Evolutionary conservation across 1,140 invertebrate species (phyloP).

Genomic region (Drosophila bifasciata): DNA sequence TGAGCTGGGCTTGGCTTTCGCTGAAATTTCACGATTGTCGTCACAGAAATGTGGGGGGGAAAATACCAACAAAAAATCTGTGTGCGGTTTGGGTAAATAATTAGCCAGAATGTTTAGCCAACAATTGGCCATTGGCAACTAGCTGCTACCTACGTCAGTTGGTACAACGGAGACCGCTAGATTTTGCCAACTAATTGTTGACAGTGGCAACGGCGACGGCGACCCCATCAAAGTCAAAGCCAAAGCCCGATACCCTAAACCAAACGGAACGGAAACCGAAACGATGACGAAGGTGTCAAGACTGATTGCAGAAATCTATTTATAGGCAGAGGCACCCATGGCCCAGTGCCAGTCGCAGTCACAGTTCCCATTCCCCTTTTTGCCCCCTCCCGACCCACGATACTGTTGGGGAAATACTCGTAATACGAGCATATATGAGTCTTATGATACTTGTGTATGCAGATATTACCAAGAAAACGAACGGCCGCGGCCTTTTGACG

Average conservation of each 20-base stretch:
- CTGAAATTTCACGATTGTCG: slow-evolving; percentile 49
- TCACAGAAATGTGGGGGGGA: slow-evolving; percentile 32
- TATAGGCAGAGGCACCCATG: slow-evolving; percentile 30
- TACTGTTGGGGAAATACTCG: too few species aligned
- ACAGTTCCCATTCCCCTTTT: too few species aligned
- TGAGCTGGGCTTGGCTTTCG: slow-evolving; percentile 33
- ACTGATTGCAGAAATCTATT: slow-evolving; percentile 51
- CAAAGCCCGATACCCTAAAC: too few species aligned
- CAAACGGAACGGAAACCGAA: too few species aligned
- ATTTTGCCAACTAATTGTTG: slow-evolving; percentile 54
- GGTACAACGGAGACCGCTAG: neutral
- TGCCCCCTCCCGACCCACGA: too few species aligned
- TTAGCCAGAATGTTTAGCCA: slow-evolving; percentile 8
- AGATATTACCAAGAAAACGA: slow-evolving; percentile 2
- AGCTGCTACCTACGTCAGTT: slow-evolving; percentile 37
- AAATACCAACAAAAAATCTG: slow-evolving; percentile 34
- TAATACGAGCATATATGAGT: too few species aligned
- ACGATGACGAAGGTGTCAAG: slow-evolving; percentile 44
- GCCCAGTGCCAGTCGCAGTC: neutral
- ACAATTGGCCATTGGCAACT: too few species aligned
- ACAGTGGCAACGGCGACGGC: slow-evolving; percentile 23
- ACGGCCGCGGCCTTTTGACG: slow-evolving; percentile 51
- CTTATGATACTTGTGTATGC: too few species aligned
- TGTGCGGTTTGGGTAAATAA: slow-evolving; percentile 40
- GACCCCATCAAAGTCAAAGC: neutral